Conservation (phyloP, 2,888 invertebrate species). For the Dinocampus coccinellae region DNA sequence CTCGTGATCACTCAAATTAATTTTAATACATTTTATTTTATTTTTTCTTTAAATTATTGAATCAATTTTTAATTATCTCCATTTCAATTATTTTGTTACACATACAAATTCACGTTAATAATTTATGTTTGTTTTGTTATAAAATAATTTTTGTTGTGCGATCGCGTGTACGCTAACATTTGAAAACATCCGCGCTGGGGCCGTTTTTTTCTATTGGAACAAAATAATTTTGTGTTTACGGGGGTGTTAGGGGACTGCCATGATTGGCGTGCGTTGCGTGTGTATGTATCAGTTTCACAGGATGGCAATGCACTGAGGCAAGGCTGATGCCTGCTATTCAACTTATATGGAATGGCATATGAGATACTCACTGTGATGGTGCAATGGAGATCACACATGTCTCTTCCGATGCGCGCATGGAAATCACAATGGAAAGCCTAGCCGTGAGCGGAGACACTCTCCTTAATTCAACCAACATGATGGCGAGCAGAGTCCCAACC, state of each 20-base stretch:
- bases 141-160: neutral
- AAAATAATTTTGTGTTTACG: constrained; percentile 22
- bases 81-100: neutral
- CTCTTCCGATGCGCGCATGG: constrained; percentile 36
- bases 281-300: constrained; percentile 70
- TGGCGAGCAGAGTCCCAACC: constrained; percentile 53
- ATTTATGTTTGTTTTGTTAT: neutral
- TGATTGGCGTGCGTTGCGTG: constrained; percentile 69
- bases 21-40: neutral
- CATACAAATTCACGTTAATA: neutral
- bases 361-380: constrained; percentile 47
- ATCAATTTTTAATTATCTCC: neutral
- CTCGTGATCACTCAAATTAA: constrained; percentile 14
- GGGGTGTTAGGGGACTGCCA: constrained; percentile 48
- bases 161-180: constrained; percentile 27
- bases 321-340: constrained; percentile 54
- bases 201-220: neutral
- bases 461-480: constrained; percentile 35
- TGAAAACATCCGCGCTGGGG: neutral
- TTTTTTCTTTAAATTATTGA: neutral
- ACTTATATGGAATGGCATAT: constrained; percentile 54
- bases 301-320: constrained; percentile 61
- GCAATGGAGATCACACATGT: constrained; percentile 42
- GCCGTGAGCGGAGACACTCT: neutral
- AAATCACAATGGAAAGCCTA: constrained; percentile 1